Evolutionary conservation across 2,797 vertebrate species (phyloP).

Genomic region (Anguilla obscura): DNA sequence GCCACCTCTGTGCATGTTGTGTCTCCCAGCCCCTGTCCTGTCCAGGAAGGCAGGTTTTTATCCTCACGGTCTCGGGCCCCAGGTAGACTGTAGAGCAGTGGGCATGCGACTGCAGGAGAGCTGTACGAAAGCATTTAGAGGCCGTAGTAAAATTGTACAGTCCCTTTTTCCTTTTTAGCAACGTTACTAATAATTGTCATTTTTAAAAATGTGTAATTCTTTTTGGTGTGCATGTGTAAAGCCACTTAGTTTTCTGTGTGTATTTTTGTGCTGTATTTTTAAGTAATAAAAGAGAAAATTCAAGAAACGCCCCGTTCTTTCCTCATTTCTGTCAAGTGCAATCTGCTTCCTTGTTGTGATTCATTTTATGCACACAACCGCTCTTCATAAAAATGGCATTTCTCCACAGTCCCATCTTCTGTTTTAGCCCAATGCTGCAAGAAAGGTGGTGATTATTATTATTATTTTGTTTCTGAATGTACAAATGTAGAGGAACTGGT

Average conservation of each 20-base stretch:
- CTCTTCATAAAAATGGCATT: not conserved
- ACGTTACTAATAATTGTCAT: slow-evolving; percentile 58
- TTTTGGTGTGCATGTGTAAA: slow-evolving; percentile 65
- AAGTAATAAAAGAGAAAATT: slow-evolving; percentile 70
- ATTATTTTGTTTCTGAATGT: slow-evolving; percentile 21
- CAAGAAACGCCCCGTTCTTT: slow-evolving; percentile 6
- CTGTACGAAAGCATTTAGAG: slow-evolving; percentile 50
- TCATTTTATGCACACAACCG: slow-evolving; percentile 18
- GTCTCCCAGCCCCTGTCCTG: not conserved
- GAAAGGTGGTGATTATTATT: slow-evolving; percentile 3
- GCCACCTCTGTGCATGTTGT: not conserved
- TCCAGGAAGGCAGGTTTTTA: slow-evolving; percentile 6
- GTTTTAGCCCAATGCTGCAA: not conserved
- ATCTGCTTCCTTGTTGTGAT: slow-evolving; percentile 2
- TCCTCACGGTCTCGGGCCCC: slow-evolving; percentile 43
- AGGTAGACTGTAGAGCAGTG: slow-evolving; percentile 49
- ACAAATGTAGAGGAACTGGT: slow-evolving; percentile 60
- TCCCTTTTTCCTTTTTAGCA: slow-evolving; percentile 47
- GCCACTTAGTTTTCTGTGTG: slow-evolving; percentile 54
- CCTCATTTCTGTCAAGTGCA: slow-evolving; percentile 30
- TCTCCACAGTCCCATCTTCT: not conserved
- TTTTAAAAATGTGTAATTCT: slow-evolving; percentile 31
- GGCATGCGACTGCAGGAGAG: slow-evolving; percentile 49
- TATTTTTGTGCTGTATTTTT: slow-evolving; percentile 76
- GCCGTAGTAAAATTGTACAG: slow-evolving; percentile 37